A percentile compares a stretch with the other conserved stretches of the same genome.
These are phyloP conservation scores for Pasiphila rectangulata DNA, from an alignment of 2,888 invertebrate species.

Conservation along the genomic window DNA sequence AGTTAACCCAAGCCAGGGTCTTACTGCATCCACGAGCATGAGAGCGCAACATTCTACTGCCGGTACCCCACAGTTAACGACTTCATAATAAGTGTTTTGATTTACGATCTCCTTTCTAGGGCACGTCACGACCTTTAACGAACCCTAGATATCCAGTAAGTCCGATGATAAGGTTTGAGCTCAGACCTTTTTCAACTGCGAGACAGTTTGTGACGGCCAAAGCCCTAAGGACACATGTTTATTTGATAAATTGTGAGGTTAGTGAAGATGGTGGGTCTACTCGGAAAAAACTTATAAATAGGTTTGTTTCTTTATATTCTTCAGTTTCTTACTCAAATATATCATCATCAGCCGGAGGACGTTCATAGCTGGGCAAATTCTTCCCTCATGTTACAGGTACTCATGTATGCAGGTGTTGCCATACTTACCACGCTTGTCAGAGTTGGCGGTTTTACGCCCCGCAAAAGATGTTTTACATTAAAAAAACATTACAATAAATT, in stretches of 20 bases:
- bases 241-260: constrained; percentile 29
- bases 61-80: not conserved
- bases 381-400: too few species aligned
- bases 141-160: constrained; percentile 21
- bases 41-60: too few species aligned
- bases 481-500: too few species aligned
- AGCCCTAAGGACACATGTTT: constrained; percentile 28
- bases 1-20: too few species aligned
- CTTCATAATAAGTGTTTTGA: constrained; percentile 13
- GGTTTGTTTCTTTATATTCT: not conserved
- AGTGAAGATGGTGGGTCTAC: not conserved
- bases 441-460: too few species aligned
- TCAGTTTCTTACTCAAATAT: too few species aligned
- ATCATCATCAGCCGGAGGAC: too few species aligned
- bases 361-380: too few species aligned
- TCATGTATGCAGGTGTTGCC: too few species aligned
- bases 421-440: too few species aligned
- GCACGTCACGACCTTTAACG: not conserved
- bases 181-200: constrained; percentile 25
- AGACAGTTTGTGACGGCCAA: constrained; percentile 21
- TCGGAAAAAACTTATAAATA: not conserved
- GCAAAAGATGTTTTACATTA: too few species aligned
- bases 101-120: constrained; percentile 6
- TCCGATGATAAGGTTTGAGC: constrained; percentile 25
- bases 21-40: too few species aligned